phyloP scores from a whole-genome alignment of 2,888 invertebrate genomes.

The Phymatocera aterrima region DNA sequence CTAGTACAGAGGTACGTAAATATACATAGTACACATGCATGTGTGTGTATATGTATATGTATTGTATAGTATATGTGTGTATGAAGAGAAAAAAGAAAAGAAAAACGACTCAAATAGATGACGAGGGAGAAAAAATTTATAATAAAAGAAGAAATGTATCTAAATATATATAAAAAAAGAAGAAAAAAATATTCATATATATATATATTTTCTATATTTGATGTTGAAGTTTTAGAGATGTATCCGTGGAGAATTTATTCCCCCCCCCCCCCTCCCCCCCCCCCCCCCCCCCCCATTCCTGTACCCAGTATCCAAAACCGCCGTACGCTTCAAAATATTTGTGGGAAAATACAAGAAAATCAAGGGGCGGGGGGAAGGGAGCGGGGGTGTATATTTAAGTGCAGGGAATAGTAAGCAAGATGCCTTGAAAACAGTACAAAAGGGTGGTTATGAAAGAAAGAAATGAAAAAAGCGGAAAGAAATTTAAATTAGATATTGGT shows the following conservation, averaged over 20 bases:
- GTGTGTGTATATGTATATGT: too few species aligned
- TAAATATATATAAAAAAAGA: constrained; percentile 65
- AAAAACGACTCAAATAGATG: not conserved
- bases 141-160: constrained; percentile 63
- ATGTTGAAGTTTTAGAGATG: constrained; percentile 74
- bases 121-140: too few species aligned
- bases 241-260: constrained; percentile 65
- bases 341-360: constrained; percentile 43
- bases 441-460: constrained; percentile 70
- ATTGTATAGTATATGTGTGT: constrained; percentile 54
- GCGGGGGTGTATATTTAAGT: constrained; percentile 58
- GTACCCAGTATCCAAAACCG: too few species aligned
- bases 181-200: too few species aligned
- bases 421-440: constrained; percentile 76
- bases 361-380: constrained; percentile 1
- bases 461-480: too few species aligned
- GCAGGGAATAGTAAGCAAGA: constrained; percentile 74
- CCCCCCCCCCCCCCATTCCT: too few species aligned
- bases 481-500: too few species aligned
- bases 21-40: constrained; percentile 66
- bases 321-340: constrained; percentile 25
- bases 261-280: too few species aligned
- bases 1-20: constrained; percentile 66
- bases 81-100: not conserved
- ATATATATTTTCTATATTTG: constrained; percentile 75